Evolutionary conservation across 2,888 invertebrate species (phyloP), one percentile per base, ranked within the genome.

Genomic region (Buathra laborator): DNA sequence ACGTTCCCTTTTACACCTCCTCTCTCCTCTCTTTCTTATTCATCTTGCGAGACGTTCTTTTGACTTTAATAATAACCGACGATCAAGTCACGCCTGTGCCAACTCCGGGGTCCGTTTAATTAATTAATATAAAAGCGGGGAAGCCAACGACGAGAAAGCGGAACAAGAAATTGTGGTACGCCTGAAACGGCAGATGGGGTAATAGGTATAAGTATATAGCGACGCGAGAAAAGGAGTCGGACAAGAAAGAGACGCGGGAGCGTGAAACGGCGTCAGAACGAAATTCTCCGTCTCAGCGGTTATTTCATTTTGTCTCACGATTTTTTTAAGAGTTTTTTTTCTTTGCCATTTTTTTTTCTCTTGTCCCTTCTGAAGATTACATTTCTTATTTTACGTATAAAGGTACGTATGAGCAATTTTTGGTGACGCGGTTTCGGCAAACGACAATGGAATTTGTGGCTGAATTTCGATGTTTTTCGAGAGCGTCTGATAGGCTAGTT

Each of bases 121-220:
- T 90, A 89, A 91, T 92, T 91, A 88, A 89, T 88, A 81, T 85
- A 86, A 89, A 86, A 85, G 80, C 80, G 48, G 68, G 19, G 29
- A 72, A 19, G 29, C 37, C 32, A 12, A 37, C 32, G 7, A 14
- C 19, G 64, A 24, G 48, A 56, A 19, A 62, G 70, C 70, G 78
- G 51, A 48, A 78, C 77, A 86, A 85, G 81, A 85, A 84, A 86
- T 82, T 79, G 81, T 71, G 78, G 81, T 67, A 71, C 85, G 71
- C 71, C 79, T 51, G 78, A 76, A 75, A 67, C 51, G 16, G 56
- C 62, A 46, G 59, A 74, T 67, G 66, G 67, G 67, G 77, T 68
- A 64, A 68, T 68, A 46, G 72, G 37, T 32, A 56, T 19, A 12
- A 48, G 62, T 62, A 70, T n/a, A 80, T 32, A 81, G 48, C 71